Evolutionary conservation across 2,888 invertebrate genomes (phyloP).

Genomic region (Rotaria magnacalcarata): DNA sequence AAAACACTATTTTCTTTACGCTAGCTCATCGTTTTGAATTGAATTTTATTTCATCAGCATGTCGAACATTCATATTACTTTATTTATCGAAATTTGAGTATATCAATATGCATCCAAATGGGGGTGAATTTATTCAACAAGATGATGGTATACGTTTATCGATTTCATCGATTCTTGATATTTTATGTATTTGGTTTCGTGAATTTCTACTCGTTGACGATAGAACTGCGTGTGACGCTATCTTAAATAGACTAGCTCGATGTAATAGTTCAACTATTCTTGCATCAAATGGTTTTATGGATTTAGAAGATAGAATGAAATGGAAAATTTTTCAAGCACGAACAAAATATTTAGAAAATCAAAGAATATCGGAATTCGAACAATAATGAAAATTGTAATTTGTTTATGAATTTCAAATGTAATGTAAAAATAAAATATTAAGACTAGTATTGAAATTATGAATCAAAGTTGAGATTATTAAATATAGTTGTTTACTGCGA

Average conservation of each 20-base stretch:
- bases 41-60: neutral
- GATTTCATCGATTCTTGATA: neutral
- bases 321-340: neutral
- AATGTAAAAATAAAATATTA: no score
- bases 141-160: neutral
- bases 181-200: conserved; percentile 15
- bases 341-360: neutral
- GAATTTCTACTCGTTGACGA: neutral
- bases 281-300: neutral
- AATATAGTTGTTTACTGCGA: no score
- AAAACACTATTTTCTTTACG: neutral
- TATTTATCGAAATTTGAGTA: neutral
- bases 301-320: neutral
- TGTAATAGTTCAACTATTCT: neutral
- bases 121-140: neutral
- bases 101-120: neutral
- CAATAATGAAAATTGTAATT: neutral
- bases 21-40: neutral
- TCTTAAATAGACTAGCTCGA: neutral
- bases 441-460: no score
- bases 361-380: neutral
- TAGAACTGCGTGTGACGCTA: neutral
- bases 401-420: no score
- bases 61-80: neutral
- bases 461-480: no score